Percentiles rank a stretch among this genome's conserved stretches.
phyloP scores from a whole-genome alignment of 2,888 invertebrate genomes.

The Morpho helenor region DNA sequence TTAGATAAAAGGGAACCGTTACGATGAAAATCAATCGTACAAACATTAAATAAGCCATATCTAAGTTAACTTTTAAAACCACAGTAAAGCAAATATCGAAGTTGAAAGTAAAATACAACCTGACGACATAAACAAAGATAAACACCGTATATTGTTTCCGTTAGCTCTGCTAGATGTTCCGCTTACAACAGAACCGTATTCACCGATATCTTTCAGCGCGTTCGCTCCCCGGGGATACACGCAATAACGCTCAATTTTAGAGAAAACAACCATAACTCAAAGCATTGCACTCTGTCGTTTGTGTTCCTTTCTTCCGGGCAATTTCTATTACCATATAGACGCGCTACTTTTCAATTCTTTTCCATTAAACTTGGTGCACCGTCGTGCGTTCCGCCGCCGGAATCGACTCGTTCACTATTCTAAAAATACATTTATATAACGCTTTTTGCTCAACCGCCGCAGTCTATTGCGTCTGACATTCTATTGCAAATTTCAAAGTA shows the following conservation, averaged over 20 bases:
- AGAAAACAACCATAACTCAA: constrained; percentile 76
- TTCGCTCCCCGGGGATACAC: constrained; percentile 45
- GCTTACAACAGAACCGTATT: constrained; percentile 50
- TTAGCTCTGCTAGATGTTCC: constrained; percentile 55
- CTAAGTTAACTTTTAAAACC: background rate
- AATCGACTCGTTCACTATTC: constrained; percentile 58
- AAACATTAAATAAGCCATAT: background rate
- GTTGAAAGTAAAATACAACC: constrained; percentile 17
- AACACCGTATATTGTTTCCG: constrained; percentile 53
- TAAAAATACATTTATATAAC: constrained; percentile 77
- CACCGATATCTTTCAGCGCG: constrained; percentile 35
- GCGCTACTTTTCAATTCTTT: constrained; percentile 79
- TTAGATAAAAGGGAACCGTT: too few species aligned
- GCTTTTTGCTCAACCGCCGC: constrained; percentile 68
- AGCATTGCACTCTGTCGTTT: constrained; percentile 71
- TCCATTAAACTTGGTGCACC: constrained; percentile 78
- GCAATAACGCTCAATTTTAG: constrained; percentile 74
- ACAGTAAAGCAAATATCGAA: background rate
- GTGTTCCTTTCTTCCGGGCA: constrained; percentile 76
- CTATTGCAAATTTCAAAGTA: constrained; percentile 70
- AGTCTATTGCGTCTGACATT: constrained; percentile 70
- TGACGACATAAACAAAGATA: constrained; percentile 24
- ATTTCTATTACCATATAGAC: constrained; percentile 80
- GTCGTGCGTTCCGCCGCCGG: constrained; percentile 64
- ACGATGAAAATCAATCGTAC: background rate